phyloP scores from a whole-genome alignment of 2,113 vertebrate genomes.

The Zeus faber region DNA sequence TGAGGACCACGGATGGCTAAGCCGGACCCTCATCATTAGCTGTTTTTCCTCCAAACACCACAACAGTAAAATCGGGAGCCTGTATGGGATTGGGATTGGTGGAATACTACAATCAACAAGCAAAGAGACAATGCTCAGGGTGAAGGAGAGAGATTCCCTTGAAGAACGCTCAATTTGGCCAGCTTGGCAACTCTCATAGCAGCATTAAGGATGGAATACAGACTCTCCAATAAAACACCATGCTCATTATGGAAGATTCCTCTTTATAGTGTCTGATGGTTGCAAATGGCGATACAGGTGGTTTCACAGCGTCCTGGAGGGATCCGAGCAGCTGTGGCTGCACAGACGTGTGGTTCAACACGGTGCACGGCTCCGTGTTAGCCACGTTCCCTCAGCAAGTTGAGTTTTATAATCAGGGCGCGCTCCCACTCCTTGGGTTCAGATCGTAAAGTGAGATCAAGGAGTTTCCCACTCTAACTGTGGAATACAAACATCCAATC shows the following conservation, averaged over 20 bases:
- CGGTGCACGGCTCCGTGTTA: slow-evolving; percentile 18
- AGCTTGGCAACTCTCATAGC: neutral
- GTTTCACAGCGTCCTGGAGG: too few species aligned
- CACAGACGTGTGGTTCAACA: too few species aligned
- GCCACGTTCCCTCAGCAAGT: slow-evolving; percentile 22
- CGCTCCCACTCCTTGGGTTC: slow-evolving; percentile 7
- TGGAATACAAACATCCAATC: slow-evolving; percentile 14
- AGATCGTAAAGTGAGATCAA: slow-evolving; percentile 25
- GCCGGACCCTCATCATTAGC: slow-evolving; percentile 23
- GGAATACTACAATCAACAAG: neutral
- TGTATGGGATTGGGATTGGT: neutral
- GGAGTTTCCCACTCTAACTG: slow-evolving; percentile 1
- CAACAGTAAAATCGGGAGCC: slow-evolving; percentile 23
- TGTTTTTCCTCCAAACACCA: slow-evolving; percentile 49
- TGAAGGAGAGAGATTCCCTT: neutral
- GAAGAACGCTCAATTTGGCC: too few species aligned
- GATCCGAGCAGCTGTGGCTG: too few species aligned
- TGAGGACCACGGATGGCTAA: neutral
- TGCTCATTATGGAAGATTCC: neutral
- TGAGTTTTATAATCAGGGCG: too few species aligned
- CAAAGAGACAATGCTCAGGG: neutral
- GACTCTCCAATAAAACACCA: too few species aligned
- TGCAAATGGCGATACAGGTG: too few species aligned
- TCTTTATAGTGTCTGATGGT: slow-evolving; percentile 1
- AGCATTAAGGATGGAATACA: too few species aligned